A percentile compares a stretch with the other conserved stretches of the same genome.
Conservation (phyloP, 2,888 invertebrate genomes). For the Limnephilus lunatus region DNA sequence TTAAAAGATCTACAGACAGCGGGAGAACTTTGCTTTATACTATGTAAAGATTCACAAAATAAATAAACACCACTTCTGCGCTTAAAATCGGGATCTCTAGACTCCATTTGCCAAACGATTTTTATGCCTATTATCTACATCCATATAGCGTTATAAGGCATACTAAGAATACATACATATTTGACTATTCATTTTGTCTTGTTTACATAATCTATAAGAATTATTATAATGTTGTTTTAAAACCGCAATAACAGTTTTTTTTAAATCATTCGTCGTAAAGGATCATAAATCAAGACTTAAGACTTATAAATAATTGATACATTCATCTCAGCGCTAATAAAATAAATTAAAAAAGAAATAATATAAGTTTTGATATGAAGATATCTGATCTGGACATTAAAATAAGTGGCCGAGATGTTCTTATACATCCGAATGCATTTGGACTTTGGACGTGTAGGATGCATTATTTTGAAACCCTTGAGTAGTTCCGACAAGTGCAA, state of each 20-base stretch:
- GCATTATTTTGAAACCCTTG: not conserved
- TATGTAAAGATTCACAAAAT: no score
- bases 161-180: no score
- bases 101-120: no score
- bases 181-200: not conserved
- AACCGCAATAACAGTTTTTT: not conserved
- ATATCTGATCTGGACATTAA: not conserved
- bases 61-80: no score
- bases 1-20: no score
- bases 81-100: no score
- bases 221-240: not conserved
- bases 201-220: not conserved
- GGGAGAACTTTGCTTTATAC: no score
- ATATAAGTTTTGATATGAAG: not conserved
- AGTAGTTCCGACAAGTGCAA: conserved; percentile 37
- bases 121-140: no score
- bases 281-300: not conserved
- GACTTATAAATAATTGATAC: not conserved
- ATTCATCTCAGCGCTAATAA: not conserved
- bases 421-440: not conserved
- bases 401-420: not conserved
- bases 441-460: not conserved
- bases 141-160: no score
- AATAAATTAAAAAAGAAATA: not conserved
- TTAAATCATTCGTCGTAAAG: not conserved